These are phyloP conservation scores for Rutpela maculata DNA, from an alignment of 2,888 invertebrate species.

Conservation along the genomic window DNA sequence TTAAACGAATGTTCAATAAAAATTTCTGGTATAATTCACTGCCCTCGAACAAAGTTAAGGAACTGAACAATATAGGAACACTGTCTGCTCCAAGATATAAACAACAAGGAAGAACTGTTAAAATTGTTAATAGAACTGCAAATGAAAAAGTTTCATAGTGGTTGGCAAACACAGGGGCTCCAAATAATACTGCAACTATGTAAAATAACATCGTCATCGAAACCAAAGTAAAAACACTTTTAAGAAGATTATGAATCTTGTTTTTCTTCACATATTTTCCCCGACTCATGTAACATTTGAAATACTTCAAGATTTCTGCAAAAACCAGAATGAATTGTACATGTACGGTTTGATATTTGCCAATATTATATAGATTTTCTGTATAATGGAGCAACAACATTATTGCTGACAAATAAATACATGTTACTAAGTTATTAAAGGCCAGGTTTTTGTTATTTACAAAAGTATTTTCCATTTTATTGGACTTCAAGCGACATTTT, in stretches of 20 bases:
- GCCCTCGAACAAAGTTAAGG: conserved; percentile 74
- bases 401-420: conserved; percentile 79
- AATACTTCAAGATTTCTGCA: conserved; percentile 76
- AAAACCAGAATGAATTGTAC: conserved; percentile 70
- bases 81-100: conserved; percentile 79
- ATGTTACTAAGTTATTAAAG: conserved; percentile 74
- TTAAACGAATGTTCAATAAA: conserved; percentile 77
- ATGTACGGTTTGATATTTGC: conserved; percentile 73
- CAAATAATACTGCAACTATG: conserved; percentile 80
- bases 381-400: conserved; percentile 77
- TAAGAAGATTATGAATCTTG: conserved; percentile 68
- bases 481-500: not conserved
- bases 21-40: conserved; percentile 78
- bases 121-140: conserved; percentile 77
- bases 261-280: conserved; percentile 56
- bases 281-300: conserved; percentile 56
- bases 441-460: conserved; percentile 51
- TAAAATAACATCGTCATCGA: conserved; percentile 77
- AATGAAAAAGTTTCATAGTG: conserved; percentile 83
- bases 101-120: conserved; percentile 80
- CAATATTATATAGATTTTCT: conserved; percentile 78
- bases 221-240: conserved; percentile 74
- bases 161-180: conserved; percentile 80
- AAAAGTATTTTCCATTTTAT: conserved; percentile 40
- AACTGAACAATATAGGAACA: conserved; percentile 77